Conservation (phyloP, 2,888 invertebrate species). For the Trichacis sp. region DNA sequence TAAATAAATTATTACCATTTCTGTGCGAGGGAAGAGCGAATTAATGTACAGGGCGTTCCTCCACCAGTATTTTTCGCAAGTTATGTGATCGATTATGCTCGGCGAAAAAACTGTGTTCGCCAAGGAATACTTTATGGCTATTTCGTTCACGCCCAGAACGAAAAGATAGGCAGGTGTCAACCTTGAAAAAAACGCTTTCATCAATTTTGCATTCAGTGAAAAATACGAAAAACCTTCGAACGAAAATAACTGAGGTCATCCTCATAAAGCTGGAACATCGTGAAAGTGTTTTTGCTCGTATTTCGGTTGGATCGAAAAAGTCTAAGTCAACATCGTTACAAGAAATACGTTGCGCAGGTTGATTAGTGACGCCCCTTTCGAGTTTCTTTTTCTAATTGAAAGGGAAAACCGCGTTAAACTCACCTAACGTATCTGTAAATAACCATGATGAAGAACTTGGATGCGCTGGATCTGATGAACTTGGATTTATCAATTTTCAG, state of each 20-base stretch:
- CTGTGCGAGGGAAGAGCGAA: constrained; percentile 72
- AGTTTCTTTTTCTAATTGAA: no score
- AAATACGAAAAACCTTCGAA: no score
- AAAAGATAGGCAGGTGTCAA: constrained; percentile 75
- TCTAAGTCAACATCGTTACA: no score
- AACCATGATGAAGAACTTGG: constrained; percentile 71
- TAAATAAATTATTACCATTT: no score
- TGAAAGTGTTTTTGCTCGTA: background rate
- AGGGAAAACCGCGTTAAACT: constrained; percentile 30
- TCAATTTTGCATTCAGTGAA: no score
- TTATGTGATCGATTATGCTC: constrained; percentile 72
- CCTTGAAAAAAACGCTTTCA: constrained; percentile 60
- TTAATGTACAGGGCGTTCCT: constrained; percentile 75
- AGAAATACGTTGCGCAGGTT: no score
- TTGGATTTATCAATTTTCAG: constrained; percentile 73
- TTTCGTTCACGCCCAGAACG: constrained; percentile 71
- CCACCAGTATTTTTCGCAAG: constrained; percentile 76
- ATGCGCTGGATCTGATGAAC: constrained; percentile 63
- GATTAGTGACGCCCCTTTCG: no score
- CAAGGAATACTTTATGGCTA: constrained; percentile 69
- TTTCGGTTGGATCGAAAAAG: no score
- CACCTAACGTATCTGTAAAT: constrained; percentile 77
- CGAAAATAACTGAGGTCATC: no score
- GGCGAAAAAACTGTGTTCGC: constrained; percentile 70
- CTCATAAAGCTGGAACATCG: no score